These are phyloP conservation scores for Diadumene lineata DNA, from an alignment of 92 coral and sea anemone genomes.

Conservation along the genomic window DNA sequence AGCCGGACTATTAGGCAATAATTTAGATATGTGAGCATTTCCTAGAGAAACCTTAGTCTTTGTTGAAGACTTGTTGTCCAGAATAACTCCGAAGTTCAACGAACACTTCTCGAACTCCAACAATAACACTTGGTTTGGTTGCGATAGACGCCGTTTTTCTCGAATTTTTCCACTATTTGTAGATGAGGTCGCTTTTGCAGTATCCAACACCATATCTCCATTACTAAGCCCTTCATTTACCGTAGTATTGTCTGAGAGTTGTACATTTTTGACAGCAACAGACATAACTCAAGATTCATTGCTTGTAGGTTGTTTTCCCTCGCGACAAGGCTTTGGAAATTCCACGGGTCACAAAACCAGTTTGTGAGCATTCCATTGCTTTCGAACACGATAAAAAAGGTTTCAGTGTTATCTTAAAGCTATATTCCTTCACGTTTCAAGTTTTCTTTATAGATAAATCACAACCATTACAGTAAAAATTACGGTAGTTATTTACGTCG, in stretches of 20 bases:
- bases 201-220: neutral
- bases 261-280: conserved; percentile 17
- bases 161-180: neutral
- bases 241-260: neutral
- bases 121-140: conserved; percentile 34
- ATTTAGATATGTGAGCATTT: conserved; percentile 71
- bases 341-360: neutral
- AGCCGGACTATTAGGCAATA: conserved; percentile 65
- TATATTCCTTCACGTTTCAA: neutral
- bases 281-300: conserved; percentile 14
- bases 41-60: conserved; percentile 65
- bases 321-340: neutral
- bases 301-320: neutral
- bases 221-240: neutral
- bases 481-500: conserved; percentile 24
- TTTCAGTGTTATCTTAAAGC: neutral
- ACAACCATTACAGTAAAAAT: neutral
- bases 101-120: conserved; percentile 80
- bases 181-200: neutral
- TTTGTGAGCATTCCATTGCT: neutral
- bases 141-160: conserved; percentile 29
- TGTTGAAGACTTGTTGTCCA: conserved; percentile 50
- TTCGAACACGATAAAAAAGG: neutral
- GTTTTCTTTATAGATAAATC: neutral
- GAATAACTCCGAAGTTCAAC: conserved; percentile 66